Percentiles rank a stretch among this genome's conserved stretches.
Evolutionary conservation across 2,888 invertebrate genomes (phyloP).

Genomic region (Heliconius ismenius): DNA sequence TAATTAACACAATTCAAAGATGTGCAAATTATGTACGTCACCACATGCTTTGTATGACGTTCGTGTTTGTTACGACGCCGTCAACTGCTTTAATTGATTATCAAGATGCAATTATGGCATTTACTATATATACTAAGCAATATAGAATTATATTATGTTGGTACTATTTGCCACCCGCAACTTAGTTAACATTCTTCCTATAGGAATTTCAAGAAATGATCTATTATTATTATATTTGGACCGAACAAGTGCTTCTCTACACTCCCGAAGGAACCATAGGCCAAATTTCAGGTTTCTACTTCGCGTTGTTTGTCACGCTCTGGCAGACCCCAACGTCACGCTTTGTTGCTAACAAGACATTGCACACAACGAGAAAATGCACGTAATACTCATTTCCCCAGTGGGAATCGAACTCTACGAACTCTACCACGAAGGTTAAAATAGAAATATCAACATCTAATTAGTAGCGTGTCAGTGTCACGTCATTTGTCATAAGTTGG

Average conservation of each 20-base stretch:
- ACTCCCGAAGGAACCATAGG: too few species aligned
- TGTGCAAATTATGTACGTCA: too few species aligned
- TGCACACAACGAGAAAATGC: not conserved
- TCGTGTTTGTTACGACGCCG: not conserved
- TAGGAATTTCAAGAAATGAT: not conserved
- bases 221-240: too few species aligned
- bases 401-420: not conserved
- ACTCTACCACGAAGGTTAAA: not conserved
- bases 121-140: not conserved
- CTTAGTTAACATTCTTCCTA: not conserved
- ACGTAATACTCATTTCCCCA: not conserved
- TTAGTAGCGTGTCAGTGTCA: not conserved
- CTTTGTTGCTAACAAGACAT: not conserved
- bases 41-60: too few species aligned
- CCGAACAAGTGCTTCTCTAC: too few species aligned
- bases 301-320: too few species aligned
- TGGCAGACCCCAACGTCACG: not conserved
- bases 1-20: too few species aligned
- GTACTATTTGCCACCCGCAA: not conserved
- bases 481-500: constrained; percentile 3
- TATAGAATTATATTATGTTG: not conserved
- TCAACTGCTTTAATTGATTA: not conserved
- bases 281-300: too few species aligned
- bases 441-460: not conserved
- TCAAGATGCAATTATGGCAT: not conserved